Conservation (phyloP, 2,888 invertebrate species). For the Lasioglossum malachurum region DNA sequence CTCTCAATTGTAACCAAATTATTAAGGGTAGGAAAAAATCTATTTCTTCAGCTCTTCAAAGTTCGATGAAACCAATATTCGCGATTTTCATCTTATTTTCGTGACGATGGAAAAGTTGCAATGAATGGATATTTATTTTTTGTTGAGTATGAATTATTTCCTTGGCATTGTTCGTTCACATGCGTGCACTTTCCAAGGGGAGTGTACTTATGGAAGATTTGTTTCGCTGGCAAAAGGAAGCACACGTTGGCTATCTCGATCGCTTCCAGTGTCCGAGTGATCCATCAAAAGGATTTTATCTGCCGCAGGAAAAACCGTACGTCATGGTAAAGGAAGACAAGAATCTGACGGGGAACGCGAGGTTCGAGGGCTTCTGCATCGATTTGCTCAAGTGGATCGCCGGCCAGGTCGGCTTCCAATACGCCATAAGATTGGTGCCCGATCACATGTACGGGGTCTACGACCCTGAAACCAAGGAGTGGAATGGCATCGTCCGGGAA, state of each 20-base stretch:
- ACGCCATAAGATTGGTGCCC: conserved; percentile 92
- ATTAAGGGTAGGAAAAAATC: no score
- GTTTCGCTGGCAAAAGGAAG: neutral
- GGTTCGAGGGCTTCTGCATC: conserved; percentile 96
- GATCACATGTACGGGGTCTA: conserved; percentile 96
- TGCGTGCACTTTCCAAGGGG: neutral
- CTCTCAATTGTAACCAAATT: no score
- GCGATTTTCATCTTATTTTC: no score
- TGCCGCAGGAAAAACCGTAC: conserved; percentile 93
- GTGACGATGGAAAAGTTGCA: no score
- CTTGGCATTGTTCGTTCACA: neutral
- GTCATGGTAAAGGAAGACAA: conserved; percentile 95
- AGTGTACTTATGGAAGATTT: neutral
- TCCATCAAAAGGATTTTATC: conserved; percentile 53
- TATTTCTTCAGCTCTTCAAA: no score
- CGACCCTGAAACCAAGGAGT: conserved; percentile 94
- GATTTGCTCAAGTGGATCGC: conserved; percentile 94
- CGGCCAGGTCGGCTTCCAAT: conserved; percentile 94
- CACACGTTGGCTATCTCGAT: neutral
- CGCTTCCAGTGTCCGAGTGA: conserved; percentile 6
- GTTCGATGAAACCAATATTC: no score
- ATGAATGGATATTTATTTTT: no score
- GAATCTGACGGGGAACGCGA: conserved; percentile 94
- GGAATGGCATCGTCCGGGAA: conserved; percentile 96
- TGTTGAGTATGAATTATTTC: no score